A percentile compares a stretch with the other conserved stretches of the same genome.
Evolutionary conservation across 2,888 invertebrate genomes (phyloP).

Genomic region (Drosophila acutilabella): DNA sequence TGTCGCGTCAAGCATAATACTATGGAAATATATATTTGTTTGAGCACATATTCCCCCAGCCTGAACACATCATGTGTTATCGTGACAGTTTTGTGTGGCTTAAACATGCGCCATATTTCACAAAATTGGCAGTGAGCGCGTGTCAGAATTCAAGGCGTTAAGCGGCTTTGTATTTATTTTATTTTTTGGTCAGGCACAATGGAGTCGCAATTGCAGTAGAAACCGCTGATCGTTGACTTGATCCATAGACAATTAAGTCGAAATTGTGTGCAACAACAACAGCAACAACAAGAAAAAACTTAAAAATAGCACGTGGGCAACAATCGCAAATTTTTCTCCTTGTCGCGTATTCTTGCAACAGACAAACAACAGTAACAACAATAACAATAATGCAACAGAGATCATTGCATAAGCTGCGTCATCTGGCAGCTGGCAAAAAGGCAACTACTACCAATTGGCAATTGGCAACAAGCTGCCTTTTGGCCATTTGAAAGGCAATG

Average conservation of each 20-base stretch:
- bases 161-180: slow-evolving; percentile 51
- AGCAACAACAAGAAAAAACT: too few relatives aligned
- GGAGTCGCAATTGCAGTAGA: slow-evolving; percentile 31
- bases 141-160: slow-evolving; percentile 76
- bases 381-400: slow-evolving; percentile 24
- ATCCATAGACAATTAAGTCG: slow-evolving; percentile 77
- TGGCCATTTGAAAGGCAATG: slow-evolving; percentile 70
- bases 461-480: slow-evolving; percentile 22
- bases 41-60: not conserved
- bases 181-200: slow-evolving; percentile 50
- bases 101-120: slow-evolving; percentile 61
- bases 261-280: slow-evolving; percentile 57
- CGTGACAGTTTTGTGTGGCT: slow-evolving; percentile 55
- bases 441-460: not conserved
- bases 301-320: slow-evolving; percentile 76
- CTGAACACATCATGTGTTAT: slow-evolving; percentile 26
- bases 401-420: slow-evolving; percentile 71
- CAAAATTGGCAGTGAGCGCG: slow-evolving; percentile 64
- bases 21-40: slow-evolving; percentile 13
- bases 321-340: slow-evolving; percentile 10
- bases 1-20: slow-evolving; percentile 34
- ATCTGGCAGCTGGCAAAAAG: slow-evolving; percentile 66
- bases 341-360: slow-evolving; percentile 68
- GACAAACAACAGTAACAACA: slow-evolving; percentile 20
- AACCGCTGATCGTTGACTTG: slow-evolving; percentile 36